Evolutionary conservation across 2,113 vertebrate species (phyloP).

Genomic region (Forbesichthys papilliferus): DNA sequence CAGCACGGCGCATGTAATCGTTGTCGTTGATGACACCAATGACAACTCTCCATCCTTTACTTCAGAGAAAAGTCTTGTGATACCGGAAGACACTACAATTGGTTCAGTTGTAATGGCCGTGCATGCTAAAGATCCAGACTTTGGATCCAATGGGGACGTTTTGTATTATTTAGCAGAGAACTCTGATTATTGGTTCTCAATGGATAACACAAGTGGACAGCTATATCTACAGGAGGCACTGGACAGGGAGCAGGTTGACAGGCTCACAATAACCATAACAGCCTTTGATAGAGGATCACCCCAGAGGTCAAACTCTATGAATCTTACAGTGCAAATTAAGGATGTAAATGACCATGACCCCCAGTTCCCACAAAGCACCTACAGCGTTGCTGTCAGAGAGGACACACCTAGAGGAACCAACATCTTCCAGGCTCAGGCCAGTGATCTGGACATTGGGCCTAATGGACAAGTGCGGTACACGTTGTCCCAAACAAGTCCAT

Average conservation of each 20-base stretch:
- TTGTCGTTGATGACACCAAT: constrained; percentile 71
- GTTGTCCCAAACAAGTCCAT: constrained; percentile 48
- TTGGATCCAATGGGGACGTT: constrained; percentile 65
- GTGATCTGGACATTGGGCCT: constrained; percentile 62
- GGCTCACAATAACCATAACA: constrained; percentile 54
- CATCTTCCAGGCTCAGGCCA: constrained; percentile 63
- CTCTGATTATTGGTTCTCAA: constrained; percentile 50
- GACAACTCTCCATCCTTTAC: constrained; percentile 73
- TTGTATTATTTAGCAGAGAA: constrained; percentile 63
- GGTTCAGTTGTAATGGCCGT: constrained; percentile 61
- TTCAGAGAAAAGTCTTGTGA: constrained; percentile 42
- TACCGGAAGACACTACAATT: constrained; percentile 65
- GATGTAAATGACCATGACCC: constrained; percentile 76
- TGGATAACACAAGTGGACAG: constrained; percentile 61
- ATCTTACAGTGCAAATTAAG: constrained; percentile 66
- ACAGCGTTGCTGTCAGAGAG: constrained; percentile 65
- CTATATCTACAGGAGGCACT: constrained; percentile 65
- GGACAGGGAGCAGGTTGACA: constrained; percentile 69
- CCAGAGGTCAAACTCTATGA: constrained; percentile 44
- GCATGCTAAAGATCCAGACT: constrained; percentile 69
- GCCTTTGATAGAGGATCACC: constrained; percentile 71
- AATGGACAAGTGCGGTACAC: constrained; percentile 72
- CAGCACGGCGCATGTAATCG: constrained; percentile 49
- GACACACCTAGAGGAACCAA: constrained; percentile 60
- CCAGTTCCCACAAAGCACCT: constrained; percentile 59